phyloP scores from a whole-genome alignment of 2,797 vertebrate genomes.

The Schizothorax lantsangensis region DNA sequence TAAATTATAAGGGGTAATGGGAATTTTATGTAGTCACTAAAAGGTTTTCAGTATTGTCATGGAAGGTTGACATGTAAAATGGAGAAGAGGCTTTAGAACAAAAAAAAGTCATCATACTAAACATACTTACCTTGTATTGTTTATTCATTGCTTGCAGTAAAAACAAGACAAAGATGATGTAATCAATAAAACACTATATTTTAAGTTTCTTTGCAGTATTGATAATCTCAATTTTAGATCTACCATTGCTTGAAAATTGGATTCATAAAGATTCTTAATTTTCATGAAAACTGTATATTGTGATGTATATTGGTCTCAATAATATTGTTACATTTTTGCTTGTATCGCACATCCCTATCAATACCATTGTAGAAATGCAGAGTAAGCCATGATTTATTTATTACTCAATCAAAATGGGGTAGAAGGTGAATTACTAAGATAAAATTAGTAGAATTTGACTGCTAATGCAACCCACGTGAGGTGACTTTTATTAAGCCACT shows the following conservation, averaged over 20 bases:
- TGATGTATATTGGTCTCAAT: not conserved
- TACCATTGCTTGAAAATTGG: not conserved
- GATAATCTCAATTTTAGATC: not conserved
- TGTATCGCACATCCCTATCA: conserved; percentile 6
- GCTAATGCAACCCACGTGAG: not conserved
- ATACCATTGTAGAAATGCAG: conserved; percentile 2
- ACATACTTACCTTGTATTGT: not conserved
- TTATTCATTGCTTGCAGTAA: not conserved
- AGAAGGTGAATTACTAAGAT: not conserved
- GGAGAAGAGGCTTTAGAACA: not conserved
- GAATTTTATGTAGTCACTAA: not conserved
- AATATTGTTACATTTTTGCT: not conserved
- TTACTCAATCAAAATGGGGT: not conserved
- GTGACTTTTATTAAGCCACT: not conserved
- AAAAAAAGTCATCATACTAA: not conserved
- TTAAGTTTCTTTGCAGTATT: not conserved
- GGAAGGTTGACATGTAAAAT: not conserved
- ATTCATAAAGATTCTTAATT: not conserved
- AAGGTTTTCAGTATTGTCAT: conserved; percentile 9
- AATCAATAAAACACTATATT: not conserved
- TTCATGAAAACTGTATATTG: conserved; percentile 3
- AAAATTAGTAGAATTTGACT: not conserved
- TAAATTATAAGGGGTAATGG: not conserved
- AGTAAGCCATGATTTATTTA: not conserved
- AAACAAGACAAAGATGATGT: not conserved